Percentiles rank a stretch among this genome's conserved stretches.
Conservation (phyloP, 2,113 vertebrate genomes). For the Oncorhynchus mykiss region DNA sequence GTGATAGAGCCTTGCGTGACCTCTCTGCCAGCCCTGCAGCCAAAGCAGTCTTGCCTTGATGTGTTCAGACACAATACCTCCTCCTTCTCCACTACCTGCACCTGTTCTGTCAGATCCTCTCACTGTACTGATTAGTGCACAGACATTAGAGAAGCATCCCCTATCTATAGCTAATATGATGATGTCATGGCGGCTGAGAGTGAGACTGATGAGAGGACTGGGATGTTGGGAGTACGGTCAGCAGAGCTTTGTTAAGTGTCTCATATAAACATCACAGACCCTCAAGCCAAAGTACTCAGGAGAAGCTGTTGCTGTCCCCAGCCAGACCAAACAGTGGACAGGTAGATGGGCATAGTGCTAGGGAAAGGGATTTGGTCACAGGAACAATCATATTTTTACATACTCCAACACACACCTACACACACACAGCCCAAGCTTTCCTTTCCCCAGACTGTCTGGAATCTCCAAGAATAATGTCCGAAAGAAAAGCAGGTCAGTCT, state of each 20-base stretch:
- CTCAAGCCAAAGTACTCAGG: constrained; percentile 5
- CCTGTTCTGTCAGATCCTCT: constrained; percentile 50
- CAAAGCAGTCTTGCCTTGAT: background rate
- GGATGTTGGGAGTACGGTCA: background rate
- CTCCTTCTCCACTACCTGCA: constrained; percentile 46
- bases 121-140: constrained; percentile 51
- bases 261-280: constrained; percentile 37
- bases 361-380: background rate
- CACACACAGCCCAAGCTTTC: background rate
- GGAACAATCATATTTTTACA: background rate
- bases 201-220: constrained; percentile 34
- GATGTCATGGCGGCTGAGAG: constrained; percentile 26
- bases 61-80: constrained; percentile 6
- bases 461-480: background rate
- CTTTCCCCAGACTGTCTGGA: background rate
- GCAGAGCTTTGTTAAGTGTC: constrained; percentile 5
- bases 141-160: too few relatives aligned
- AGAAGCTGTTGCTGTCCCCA: background rate
- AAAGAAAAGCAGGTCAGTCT: background rate
- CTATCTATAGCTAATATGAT: background rate
- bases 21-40: constrained; percentile 48
- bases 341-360: too few relatives aligned
- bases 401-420: background rate
- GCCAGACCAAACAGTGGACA: background rate
- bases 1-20: constrained; percentile 49